Conservation (phyloP, 1,140 invertebrate genomes). For the Bilobella aurantiaca region DNA sequence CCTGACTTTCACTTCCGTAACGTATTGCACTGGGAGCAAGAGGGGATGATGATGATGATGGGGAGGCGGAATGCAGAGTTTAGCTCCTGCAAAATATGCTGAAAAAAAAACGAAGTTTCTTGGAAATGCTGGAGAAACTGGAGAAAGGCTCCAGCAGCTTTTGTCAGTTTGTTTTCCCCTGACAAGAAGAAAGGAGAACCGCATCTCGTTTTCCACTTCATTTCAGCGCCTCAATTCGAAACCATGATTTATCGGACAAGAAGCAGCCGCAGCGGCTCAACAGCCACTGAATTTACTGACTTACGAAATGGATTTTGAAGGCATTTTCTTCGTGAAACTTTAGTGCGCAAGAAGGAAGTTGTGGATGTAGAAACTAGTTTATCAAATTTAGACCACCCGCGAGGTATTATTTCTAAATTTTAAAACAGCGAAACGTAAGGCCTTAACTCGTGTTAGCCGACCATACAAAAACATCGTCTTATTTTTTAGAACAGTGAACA, state of each 20-base stretch:
- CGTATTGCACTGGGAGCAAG: neutral
- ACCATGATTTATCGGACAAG: constrained; percentile 14
- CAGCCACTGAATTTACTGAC: neutral
- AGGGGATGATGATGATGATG: neutral
- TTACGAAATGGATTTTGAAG: too few species aligned
- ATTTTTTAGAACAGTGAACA: too few species aligned
- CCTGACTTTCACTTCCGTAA: neutral
- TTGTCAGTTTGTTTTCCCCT: constrained; percentile 3
- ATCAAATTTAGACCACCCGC: too few species aligned
- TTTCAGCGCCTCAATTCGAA: constrained; percentile 12
- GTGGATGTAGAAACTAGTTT: too few species aligned
- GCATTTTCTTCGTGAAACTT: too few species aligned
- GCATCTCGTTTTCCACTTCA: constrained; percentile 18
- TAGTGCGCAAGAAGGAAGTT: too few species aligned
- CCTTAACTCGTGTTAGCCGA: too few species aligned
- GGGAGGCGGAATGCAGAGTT: neutral
- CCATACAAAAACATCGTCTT: too few species aligned
- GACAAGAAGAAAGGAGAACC: constrained; percentile 5
- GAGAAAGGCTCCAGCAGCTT: neutral
- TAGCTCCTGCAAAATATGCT: too few species aligned
- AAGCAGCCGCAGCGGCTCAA: neutral
- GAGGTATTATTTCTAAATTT: too few species aligned
- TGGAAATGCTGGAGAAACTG: neutral
- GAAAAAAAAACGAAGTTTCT: too few species aligned
- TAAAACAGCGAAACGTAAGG: too few species aligned